phyloP scores from a whole-genome alignment of 2,888 invertebrate species.

The Cantharis flavilabris region DNA sequence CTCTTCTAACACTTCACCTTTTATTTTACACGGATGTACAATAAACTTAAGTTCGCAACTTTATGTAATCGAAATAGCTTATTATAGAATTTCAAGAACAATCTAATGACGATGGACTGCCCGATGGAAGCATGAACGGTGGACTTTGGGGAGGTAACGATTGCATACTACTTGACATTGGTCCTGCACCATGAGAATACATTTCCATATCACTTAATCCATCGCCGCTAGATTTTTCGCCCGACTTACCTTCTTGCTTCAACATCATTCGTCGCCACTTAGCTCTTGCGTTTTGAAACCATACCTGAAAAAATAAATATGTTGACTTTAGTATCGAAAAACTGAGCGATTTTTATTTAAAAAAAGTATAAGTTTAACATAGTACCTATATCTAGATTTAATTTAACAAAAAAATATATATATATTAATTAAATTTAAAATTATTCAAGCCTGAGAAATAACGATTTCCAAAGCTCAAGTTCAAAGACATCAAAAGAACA shows the following conservation, averaged over 20 bases:
- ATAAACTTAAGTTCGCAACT: neutral
- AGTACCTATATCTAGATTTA: neutral
- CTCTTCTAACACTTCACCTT: neutral
- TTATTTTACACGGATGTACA: neutral
- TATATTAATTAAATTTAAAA: neutral
- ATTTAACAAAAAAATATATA: neutral
- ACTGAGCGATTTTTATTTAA: neutral
- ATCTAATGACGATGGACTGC: conserved; percentile 74
- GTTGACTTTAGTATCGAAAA: neutral
- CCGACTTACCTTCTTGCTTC: conserved; percentile 74
- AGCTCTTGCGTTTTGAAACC: conserved; percentile 94
- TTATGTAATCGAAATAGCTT: neutral
- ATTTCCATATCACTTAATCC: conserved; percentile 67
- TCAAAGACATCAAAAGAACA: conserved; percentile 1
- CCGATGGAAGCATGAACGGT: conserved; percentile 69
- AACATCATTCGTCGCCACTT: conserved; percentile 90
- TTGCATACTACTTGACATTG: conserved; percentile 66
- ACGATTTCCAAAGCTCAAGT: neutral
- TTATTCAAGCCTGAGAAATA: neutral
- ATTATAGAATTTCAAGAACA: conserved; percentile 64
- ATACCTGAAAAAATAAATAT: conserved; percentile 73
- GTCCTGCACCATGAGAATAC: conserved; percentile 60
- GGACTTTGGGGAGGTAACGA: conserved; percentile 73
- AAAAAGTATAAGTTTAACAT: neutral
- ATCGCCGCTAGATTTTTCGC: conserved; percentile 69